Evolutionary conservation across 1,140 invertebrate genomes (phyloP).

Genomic region (Heliconius hermathena): DNA sequence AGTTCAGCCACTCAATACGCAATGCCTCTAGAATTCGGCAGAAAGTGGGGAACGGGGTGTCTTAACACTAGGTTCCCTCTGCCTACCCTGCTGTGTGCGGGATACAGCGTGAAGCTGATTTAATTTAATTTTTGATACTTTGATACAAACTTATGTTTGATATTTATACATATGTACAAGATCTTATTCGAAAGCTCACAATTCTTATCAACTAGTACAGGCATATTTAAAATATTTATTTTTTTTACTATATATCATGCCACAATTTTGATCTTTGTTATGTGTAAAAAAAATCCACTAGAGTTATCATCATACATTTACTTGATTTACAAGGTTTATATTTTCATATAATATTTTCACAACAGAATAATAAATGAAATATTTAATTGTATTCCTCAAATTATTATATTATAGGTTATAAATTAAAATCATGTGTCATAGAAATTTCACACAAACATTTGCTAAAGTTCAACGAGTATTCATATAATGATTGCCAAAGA

Average conservation of each 20-base stretch:
- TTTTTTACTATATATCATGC: too few relatives aligned
- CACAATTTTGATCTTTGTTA: too few relatives aligned
- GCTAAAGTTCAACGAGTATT: conserved; percentile 38
- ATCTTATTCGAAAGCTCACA: neutral
- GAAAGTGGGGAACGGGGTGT: too few relatives aligned
- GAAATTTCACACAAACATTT: conserved; percentile 23
- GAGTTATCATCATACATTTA: neutral
- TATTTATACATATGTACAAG: neutral
- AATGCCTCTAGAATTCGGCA: too few relatives aligned
- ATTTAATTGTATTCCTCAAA: neutral
- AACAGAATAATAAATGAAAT: neutral
- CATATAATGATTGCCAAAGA: conserved; percentile 46
- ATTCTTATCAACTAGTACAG: neutral
- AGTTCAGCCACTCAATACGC: too few relatives aligned
- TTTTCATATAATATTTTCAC: neutral
- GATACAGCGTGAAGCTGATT: too few relatives aligned
- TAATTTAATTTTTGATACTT: too few relatives aligned
- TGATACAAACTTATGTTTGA: neutral
- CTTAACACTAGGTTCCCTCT: too few relatives aligned
- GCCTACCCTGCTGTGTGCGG: too few relatives aligned
- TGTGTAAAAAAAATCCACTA: too few relatives aligned
- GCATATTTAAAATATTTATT: too few relatives aligned
- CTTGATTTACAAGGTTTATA: neutral
- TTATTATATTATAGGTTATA: neutral
- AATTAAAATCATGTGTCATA: neutral